phyloP scores from a whole-genome alignment of 2,113 vertebrate species.

The Sus scrofa region DNA sequence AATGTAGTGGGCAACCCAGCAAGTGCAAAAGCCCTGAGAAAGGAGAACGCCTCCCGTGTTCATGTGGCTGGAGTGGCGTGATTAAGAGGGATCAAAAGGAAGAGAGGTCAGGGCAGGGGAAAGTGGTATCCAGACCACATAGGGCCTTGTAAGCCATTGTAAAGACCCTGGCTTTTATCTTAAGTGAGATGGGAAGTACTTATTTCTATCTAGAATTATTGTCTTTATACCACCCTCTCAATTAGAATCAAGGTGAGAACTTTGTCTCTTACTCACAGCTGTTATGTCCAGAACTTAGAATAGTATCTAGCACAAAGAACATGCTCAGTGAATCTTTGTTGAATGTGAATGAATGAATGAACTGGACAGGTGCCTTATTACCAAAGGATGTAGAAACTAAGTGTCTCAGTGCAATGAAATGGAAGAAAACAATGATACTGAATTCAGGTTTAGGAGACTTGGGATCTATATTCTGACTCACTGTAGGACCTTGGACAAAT shows the following conservation, averaged over 20 bases:
- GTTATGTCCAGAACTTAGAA: not conserved
- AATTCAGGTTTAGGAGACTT: constrained; percentile 30
- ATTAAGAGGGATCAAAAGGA: not conserved
- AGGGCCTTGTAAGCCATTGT: not conserved
- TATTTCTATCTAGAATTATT: not conserved
- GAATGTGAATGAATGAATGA: constrained; percentile 40
- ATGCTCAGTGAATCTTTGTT: constrained; percentile 43
- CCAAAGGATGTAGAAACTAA: not conserved
- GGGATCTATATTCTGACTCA: not conserved
- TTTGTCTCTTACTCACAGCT: constrained; percentile 15
- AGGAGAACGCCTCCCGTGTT: not conserved
- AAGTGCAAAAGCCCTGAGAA: not conserved
- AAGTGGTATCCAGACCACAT: not conserved
- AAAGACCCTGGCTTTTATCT: not conserved
- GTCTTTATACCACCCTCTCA: not conserved
- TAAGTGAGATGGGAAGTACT: not conserved
- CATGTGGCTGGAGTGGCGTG: not conserved
- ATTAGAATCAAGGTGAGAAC: not conserved
- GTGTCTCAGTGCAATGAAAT: not conserved
- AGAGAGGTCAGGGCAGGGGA: not conserved
- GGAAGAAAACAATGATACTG: not conserved
- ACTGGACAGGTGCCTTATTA: not conserved
- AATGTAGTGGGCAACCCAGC: not conserved
- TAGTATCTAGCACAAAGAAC: not conserved
- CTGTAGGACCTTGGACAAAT: not conserved